Evolutionary conservation across 1,140 invertebrate genomes (phyloP).

Genomic region (Popillia japonica): DNA sequence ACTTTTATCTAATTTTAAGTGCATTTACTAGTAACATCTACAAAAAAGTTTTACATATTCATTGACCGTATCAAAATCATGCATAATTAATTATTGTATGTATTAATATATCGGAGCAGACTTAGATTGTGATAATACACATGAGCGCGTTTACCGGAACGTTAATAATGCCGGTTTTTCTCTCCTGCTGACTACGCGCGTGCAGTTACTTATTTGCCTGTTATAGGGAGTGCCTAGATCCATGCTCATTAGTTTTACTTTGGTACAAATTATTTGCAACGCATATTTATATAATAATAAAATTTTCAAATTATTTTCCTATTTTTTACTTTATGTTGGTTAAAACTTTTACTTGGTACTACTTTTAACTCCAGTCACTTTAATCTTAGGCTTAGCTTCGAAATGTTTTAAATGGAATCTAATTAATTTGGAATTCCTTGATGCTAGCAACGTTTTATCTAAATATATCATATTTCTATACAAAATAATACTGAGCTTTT

Average conservation of each 20-base stretch:
- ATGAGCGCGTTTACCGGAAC: constrained; percentile 11
- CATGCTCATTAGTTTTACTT: background rate
- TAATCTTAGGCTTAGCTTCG: too few relatives aligned
- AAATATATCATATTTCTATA: too few relatives aligned
- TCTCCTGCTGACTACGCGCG: too few relatives aligned
- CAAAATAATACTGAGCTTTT: too few relatives aligned
- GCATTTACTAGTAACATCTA: background rate
- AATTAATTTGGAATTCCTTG: too few relatives aligned
- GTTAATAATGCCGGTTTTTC: background rate
- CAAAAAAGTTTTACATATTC: constrained; percentile 7
- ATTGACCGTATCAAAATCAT: constrained; percentile 41
- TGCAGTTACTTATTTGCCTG: background rate
- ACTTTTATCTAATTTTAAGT: background rate
- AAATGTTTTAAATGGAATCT: too few relatives aligned
- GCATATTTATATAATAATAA: too few relatives aligned
- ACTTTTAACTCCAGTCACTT: too few relatives aligned
- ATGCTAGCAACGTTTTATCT: too few relatives aligned
- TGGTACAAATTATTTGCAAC: background rate
- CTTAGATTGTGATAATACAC: constrained; percentile 32
- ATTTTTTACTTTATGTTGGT: too few relatives aligned
- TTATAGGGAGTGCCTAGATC: constrained; percentile 1
- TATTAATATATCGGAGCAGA: constrained; percentile 40
- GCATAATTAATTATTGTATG: constrained; percentile 41
- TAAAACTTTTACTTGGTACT: too few relatives aligned
- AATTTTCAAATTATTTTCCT: too few relatives aligned